Base-by-base conservation (phyloP, 2,113 vertebrate species). In the Megatriorchis doriae region DNA sequence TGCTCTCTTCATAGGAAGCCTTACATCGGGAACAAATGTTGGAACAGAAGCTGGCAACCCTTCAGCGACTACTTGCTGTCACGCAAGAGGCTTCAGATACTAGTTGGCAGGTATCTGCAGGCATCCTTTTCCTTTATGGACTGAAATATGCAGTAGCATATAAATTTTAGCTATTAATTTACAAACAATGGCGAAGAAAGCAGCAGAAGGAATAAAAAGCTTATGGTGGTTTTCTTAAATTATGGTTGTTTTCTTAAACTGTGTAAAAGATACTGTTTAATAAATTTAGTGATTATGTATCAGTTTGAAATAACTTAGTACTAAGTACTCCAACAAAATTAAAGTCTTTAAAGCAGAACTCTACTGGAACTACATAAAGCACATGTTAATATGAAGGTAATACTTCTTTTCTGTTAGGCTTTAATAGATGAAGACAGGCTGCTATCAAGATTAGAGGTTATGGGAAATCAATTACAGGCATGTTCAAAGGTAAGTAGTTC, bases 1-100 rank as follows among this genome's bases (percentile, higher is more conserved):
- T 97, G 43, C 56, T 84, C 62, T 90, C 56, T 77, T 82, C 85
- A 26, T 70, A 99, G 99, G 99, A 99, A 98, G 99, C 99, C 98
- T 99, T 99, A 98, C 99, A 99, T 98, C 98, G 99, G 98, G 99
- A 99, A 98, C 99, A 99, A 98, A 99, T 99, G 99, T 98, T 99
- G 98, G 99, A 99, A 98, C 99, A 99, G 98, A 99, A 99, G 98
- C 93, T 99, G 94, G 99, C 99, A 97, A 99, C 99, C 15, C 98
- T 99, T 97, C 99, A 99, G 97, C 98, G 99, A 90, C 98, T 99
- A 63, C 97, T 99, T 83, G 98, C 99, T 98, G 98, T 98, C 96
- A 99, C 99, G 23, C 99, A 99, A 97, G 99, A 99, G 98, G 99
- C 99, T 95, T 99, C 99, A 23, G 99, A 99, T 98, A 99, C 99